Base-by-base conservation (phyloP, 2,888 invertebrate genomes). In the Plusia festucae region DNA sequence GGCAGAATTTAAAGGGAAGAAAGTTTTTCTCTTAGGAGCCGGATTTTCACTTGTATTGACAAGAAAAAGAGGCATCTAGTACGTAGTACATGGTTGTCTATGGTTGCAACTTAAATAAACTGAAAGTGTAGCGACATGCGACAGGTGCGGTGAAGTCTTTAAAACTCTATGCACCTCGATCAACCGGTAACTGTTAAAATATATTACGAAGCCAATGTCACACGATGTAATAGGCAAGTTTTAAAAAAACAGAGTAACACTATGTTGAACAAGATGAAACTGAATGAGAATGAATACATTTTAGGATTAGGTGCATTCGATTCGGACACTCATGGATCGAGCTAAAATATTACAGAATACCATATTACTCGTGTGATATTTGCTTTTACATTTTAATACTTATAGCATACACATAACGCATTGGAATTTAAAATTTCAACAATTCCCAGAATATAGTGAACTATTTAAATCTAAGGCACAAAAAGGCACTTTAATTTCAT, bases 401-500 rank as follows among this genome's bases (percentile, higher is more conserved):
- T 68, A 75, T 69, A 68, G 65, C 66, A 70, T 78, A 76, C 68
- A 69, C 69, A 74, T 68, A 73, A 68, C 70, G 73, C 68, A 68
- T 72, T 82, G 76, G 72, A 82, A 79, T 78, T 20, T 56, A 76
- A 76, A 74, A 75, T 73, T 78, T 76, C 34, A 71, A 75, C 66
- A 81, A 73, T 73, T 76, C 63, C 71, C 69, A 75, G 68, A 72
- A 61, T 53, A 73, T 49, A 73, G 59, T 73, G 66, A 73, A 75
- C 79, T 71, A 70, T 76, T 73, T 77, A 73, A 63, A 78, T 63
- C 83, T 84, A 88, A 90, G 88, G 88, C 91, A 90, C 88, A 86
- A 83, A 87, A 81, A 90, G 90, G 89, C 90, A 90, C 90, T 76
- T 80, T 81, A 70, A 72, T 75, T 82, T 82, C 83, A 83, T 79